Conservation (phyloP, 1,140 invertebrate genomes). For the Drosophila lini region DNA sequence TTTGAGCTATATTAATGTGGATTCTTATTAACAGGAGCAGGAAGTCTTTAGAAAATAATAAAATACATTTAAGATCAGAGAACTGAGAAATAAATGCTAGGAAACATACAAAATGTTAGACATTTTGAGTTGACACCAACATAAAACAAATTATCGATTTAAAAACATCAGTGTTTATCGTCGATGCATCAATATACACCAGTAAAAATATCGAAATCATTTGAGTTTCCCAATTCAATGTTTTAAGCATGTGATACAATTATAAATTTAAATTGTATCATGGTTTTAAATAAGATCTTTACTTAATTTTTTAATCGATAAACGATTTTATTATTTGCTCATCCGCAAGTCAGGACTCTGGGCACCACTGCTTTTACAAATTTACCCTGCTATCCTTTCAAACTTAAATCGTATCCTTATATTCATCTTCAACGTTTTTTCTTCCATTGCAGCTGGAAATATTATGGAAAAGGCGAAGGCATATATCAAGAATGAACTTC, state of each 20-base stretch:
- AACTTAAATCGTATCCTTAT: not conserved
- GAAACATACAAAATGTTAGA: not conserved
- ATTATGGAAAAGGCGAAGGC: conserved; percentile 88
- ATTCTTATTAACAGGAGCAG: not conserved
- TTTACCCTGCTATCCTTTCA: not conserved
- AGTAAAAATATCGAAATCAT: not conserved
- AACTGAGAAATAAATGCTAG: too few species aligned
- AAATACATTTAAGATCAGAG: too few species aligned
- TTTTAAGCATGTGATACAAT: too few species aligned
- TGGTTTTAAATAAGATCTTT: not conserved
- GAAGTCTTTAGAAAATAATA: too few species aligned
- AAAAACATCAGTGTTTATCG: not conserved
- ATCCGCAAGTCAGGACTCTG: not conserved
- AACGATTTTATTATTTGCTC: too few species aligned
- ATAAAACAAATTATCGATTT: not conserved
- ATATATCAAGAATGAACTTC: conserved; percentile 87
- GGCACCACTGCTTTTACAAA: not conserved
- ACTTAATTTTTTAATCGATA: not conserved
- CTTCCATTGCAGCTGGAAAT: conserved; percentile 45
- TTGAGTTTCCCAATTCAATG: too few species aligned
- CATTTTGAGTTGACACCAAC: not conserved
- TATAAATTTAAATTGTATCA: too few species aligned
- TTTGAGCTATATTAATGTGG: not conserved
- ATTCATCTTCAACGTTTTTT: not conserved
- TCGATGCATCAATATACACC: not conserved